phyloP scores from a whole-genome alignment of 35 echinoderm and acorn worm genomes.

The Acanthaster planci region DNA sequence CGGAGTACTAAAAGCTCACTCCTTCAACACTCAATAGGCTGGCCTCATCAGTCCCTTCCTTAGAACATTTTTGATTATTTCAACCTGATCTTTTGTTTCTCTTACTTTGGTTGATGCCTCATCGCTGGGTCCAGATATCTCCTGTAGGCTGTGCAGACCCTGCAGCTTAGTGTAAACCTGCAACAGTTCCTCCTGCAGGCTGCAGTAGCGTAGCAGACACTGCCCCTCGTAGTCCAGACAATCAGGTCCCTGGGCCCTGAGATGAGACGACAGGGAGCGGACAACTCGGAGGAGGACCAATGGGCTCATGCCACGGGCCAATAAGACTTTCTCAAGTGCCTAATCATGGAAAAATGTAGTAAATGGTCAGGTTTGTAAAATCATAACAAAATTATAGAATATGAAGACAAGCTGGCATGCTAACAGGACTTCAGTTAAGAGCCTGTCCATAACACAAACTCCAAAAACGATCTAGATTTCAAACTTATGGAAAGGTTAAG shows the following conservation, averaged over 20 bases:
- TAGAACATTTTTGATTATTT: no score
- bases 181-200: slow-evolving; percentile 69
- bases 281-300: slow-evolving; percentile 60
- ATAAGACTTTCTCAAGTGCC: slow-evolving; percentile 87
- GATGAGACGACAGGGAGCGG: slow-evolving; percentile 30
- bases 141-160: slow-evolving; percentile 40
- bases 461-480: no score
- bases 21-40: no score
- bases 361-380: neutral
- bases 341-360: neutral
- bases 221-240: slow-evolving; percentile 85
- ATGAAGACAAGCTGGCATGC: no score
- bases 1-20: no score
- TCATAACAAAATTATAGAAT: no score
- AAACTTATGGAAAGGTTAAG: no score
- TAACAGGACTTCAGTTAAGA: no score
- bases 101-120: slow-evolving; percentile 29
- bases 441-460: no score
- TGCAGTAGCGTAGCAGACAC: slow-evolving; percentile 88
- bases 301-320: slow-evolving; percentile 57
- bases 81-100: neutral
- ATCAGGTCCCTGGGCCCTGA: slow-evolving; percentile 58
- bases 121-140: slow-evolving; percentile 3
- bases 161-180: slow-evolving; percentile 70
- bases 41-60: no score